Evolutionary conservation across 2,113 vertebrate species (phyloP).

Genomic region (Dermatemys mawii): DNA sequence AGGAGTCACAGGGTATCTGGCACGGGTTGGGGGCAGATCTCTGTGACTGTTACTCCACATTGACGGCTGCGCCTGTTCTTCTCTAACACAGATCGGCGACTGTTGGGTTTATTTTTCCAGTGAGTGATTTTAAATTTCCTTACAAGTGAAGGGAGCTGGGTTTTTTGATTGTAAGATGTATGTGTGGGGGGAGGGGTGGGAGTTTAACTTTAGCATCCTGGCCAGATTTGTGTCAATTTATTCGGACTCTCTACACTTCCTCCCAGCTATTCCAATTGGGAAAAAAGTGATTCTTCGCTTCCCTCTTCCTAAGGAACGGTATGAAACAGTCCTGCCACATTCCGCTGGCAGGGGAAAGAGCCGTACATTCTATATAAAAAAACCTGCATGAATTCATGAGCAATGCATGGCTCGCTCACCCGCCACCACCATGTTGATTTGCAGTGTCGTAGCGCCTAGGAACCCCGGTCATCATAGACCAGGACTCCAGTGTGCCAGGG

Average conservation of each 20-base stretch:
- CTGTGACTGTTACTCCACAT: neutral
- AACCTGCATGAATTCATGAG: no score
- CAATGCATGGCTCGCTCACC: neutral
- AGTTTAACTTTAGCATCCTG: neutral
- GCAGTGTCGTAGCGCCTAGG: neutral
- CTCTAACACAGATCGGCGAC: neutral
- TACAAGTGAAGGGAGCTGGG: neutral
- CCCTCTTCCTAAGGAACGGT: neutral
- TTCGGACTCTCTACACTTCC: neutral
- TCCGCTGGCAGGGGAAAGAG: neutral
- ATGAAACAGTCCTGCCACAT: neutral
- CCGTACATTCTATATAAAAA: neutral
- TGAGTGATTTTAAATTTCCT: neutral
- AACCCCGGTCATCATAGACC: neutral
- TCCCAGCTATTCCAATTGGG: neutral
- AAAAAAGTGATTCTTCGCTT: neutral
- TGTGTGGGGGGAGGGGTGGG: accelerated
- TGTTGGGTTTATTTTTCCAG: neutral
- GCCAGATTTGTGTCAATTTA: neutral
- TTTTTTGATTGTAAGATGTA: neutral
- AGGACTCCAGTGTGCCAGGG: neutral
- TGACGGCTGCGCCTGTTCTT: neutral
- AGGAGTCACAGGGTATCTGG: neutral
- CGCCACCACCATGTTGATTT: no score
- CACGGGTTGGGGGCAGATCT: neutral